Percentiles rank a stretch among this genome's conserved stretches.
phyloP scores from a whole-genome alignment of 2,888 invertebrate genomes.

The Tetragonisca angustula region DNA sequence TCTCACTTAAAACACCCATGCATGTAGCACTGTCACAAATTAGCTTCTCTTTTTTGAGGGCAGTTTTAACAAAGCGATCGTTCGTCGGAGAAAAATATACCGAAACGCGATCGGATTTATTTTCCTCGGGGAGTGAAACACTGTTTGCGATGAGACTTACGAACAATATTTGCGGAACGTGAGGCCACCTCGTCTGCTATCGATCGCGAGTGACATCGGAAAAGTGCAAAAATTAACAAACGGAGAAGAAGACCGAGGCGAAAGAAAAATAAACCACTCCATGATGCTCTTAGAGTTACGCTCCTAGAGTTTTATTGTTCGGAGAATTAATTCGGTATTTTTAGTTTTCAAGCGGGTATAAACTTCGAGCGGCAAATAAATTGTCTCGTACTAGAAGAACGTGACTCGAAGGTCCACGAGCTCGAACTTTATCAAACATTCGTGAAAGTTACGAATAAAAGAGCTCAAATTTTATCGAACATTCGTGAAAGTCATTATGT shows the following conservation, averaged over 20 bases:
- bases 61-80: not conserved
- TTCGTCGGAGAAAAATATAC: not conserved
- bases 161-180: slow-evolving; percentile 60
- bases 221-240: slow-evolving; percentile 61
- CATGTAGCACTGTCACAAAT: not conserved
- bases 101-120: slow-evolving; percentile 46
- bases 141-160: slow-evolving; percentile 35
- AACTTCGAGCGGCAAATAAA: not conserved
- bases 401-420: not conserved
- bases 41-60: not conserved
- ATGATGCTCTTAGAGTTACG: not conserved
- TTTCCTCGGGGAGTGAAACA: slow-evolving; percentile 33
- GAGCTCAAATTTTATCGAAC: not conserved
- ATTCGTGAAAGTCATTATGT: not conserved
- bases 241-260: not conserved
- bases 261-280: not conserved
- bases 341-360: not conserved
- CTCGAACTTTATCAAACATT: not conserved
- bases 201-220: slow-evolving; percentile 56
- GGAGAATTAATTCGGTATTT: not conserved
- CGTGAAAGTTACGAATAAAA: not conserved
- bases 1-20: not conserved
- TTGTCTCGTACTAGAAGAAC: not conserved
- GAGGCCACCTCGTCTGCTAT: slow-evolving; percentile 52
- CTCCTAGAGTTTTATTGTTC: not conserved